Conservation (phyloP, 1,140 invertebrate genomes). For the Bacillus rossius region DNA sequence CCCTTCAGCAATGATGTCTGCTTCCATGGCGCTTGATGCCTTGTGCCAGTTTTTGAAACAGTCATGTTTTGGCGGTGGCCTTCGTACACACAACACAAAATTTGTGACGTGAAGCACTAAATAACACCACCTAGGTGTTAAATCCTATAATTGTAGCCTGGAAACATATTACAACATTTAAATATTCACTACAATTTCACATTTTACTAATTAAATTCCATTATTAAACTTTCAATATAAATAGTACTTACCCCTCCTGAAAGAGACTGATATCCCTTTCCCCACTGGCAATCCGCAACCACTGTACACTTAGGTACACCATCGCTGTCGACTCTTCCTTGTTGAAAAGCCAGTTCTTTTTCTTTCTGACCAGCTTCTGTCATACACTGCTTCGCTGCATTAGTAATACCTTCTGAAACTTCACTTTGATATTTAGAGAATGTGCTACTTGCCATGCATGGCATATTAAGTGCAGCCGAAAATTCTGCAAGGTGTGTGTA, state of each 20-base stretch:
- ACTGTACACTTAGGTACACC: not conserved
- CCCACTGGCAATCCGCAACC: conserved; percentile 4
- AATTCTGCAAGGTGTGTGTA: conserved; percentile 2
- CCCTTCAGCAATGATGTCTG: not conserved
- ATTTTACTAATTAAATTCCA: not conserved
- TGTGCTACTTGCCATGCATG: conserved; percentile 7
- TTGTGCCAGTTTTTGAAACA: conserved; percentile 6
- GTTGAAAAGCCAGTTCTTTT: conserved; percentile 1
- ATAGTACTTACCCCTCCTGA: conserved; percentile 12
- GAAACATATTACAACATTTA: not conserved
- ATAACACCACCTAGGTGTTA: not conserved
- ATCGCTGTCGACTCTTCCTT: conserved; percentile 4
- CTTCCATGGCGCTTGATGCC: conserved; percentile 6
- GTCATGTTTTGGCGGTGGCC: not conserved
- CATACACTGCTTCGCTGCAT: not conserved
- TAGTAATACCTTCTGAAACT: not conserved
- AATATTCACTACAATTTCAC: not conserved
- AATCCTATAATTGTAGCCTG: not conserved
- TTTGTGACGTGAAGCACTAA: not conserved
- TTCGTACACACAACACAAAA: not conserved
- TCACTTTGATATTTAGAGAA: not conserved
- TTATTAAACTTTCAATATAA: not conserved
- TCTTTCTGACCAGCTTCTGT: conserved; percentile 5
- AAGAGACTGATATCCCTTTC: conserved; percentile 7
- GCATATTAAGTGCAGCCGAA: conserved; percentile 5